Conservation (phyloP, 2,797 vertebrate species). For the Silurus aristotelis region DNA sequence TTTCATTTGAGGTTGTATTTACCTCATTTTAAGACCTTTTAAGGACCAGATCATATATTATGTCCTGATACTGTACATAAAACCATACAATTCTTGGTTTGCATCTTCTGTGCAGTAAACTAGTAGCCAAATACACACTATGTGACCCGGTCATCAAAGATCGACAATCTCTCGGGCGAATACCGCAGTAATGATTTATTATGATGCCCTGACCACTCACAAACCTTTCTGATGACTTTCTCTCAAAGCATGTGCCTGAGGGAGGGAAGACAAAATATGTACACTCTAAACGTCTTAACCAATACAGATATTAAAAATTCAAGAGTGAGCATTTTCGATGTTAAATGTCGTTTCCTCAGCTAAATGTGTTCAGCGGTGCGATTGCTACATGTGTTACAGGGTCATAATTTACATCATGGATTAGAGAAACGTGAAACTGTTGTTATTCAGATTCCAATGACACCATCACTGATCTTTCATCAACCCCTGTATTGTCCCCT, state of each 20-base stretch:
- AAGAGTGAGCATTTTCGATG: background rate
- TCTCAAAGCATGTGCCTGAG: conserved; percentile 9
- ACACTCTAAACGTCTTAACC: background rate
- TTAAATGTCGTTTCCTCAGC: conserved; percentile 36
- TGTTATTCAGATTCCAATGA: conserved; percentile 27
- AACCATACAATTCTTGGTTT: background rate
- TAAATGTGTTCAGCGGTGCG: conserved; percentile 21
- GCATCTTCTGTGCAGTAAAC: background rate
- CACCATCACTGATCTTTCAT: background rate
- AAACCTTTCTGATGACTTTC: conserved; percentile 3
- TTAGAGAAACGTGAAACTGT: conserved; percentile 18
- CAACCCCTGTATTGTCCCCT: background rate
- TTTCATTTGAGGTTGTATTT: too few relatives aligned
- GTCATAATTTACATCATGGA: conserved; percentile 37
- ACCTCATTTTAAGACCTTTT: too few relatives aligned
- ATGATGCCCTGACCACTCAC: conserved; percentile 7
- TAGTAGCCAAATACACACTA: background rate
- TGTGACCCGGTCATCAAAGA: background rate
- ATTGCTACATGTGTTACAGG: conserved; percentile 13
- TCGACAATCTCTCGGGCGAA: background rate
- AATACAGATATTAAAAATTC: conserved; percentile 34
- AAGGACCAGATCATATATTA: too few relatives aligned
- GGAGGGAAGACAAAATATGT: background rate
- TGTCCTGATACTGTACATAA: too few relatives aligned
- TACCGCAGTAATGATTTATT: background rate